Evolutionary conservation across 2,797 vertebrate genomes (phyloP).

Genomic region (Varecia variegata): DNA sequence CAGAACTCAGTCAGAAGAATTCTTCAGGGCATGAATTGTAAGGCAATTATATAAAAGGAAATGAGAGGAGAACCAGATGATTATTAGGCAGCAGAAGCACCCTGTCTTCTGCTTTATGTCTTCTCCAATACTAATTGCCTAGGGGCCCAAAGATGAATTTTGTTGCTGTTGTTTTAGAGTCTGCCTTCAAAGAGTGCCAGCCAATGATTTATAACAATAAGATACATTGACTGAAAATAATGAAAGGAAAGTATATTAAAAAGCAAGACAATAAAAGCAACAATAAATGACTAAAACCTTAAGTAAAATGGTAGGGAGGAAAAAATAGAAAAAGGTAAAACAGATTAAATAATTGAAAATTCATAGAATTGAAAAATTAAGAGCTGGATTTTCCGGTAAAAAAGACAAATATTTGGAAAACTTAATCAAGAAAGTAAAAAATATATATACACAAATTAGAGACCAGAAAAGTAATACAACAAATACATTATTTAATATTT

Average conservation of each 20-base stretch:
- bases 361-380: not conserved
- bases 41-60: too few species aligned
- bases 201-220: not conserved
- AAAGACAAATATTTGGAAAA: not conserved
- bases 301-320: not conserved
- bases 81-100: not conserved
- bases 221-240: not conserved
- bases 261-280: not conserved
- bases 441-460: not conserved
- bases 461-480: not conserved
- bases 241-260: not conserved
- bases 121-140: not conserved
- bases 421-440: not conserved
- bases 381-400: not conserved
- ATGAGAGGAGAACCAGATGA: not conserved
- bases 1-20: not conserved
- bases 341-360: not conserved
- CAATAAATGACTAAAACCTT: not conserved
- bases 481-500: not conserved
- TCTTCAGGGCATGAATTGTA: not conserved
- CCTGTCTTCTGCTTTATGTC: not conserved
- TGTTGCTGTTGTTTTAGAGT: not conserved
- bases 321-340: not conserved
- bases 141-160: not conserved
- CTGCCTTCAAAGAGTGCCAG: not conserved